phyloP scores from a whole-genome alignment of 2,797 vertebrate species.

The Coilia nasus region DNA sequence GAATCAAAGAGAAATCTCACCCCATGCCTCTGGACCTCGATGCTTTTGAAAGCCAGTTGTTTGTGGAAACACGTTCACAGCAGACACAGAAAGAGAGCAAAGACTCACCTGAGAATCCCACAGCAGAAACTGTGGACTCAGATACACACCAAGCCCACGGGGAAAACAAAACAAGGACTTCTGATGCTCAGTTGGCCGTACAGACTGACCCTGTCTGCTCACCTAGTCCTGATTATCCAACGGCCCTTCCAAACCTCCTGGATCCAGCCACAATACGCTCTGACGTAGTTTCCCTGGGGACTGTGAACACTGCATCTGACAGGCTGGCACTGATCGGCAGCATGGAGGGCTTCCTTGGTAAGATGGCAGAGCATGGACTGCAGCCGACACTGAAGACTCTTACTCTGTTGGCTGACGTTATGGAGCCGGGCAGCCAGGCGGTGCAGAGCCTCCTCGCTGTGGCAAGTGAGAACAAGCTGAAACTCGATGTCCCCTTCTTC shows the following conservation, averaged over 20 bases:
- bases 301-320: slow-evolving; percentile 67
- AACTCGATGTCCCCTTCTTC: slow-evolving; percentile 85
- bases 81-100: background rate
- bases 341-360: slow-evolving; percentile 80
- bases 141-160: background rate
- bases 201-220: background rate
- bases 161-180: background rate
- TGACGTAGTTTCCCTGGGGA: slow-evolving; percentile 77
- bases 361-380: slow-evolving; percentile 78
- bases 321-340: slow-evolving; percentile 82
- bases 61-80: slow-evolving; percentile 58
- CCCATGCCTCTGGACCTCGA: slow-evolving; percentile 71
- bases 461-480: slow-evolving; percentile 73
- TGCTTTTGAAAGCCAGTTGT: slow-evolving; percentile 79
- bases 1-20: background rate
- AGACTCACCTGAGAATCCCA: background rate
- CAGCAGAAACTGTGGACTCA: background rate
- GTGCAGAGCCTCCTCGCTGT: slow-evolving; percentile 75
- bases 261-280: slow-evolving; percentile 53
- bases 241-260: slow-evolving; percentile 79
- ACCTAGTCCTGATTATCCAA: background rate
- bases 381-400: slow-evolving; percentile 83
- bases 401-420: slow-evolving; percentile 83
- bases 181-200: background rate
- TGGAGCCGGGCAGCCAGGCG: slow-evolving; percentile 69